phyloP scores from a whole-genome alignment of 2,888 invertebrate species.

The Watsonalla binaria region DNA sequence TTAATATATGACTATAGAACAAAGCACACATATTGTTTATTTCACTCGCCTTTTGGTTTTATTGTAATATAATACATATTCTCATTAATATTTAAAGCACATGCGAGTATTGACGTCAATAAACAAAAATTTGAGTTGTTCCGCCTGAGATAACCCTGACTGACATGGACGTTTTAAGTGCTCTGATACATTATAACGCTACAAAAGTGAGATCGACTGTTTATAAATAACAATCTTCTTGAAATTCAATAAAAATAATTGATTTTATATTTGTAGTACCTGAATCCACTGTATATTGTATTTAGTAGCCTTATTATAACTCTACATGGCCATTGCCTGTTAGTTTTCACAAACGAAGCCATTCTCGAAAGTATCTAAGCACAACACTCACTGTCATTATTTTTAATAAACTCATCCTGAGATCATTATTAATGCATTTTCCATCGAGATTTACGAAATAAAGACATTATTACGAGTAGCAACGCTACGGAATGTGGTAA shows the following conservation, averaged over 20 bases:
- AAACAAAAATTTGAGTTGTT: not conserved
- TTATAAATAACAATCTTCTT: slow-evolving; percentile 4
- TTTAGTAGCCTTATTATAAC: not conserved
- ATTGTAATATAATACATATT: not conserved
- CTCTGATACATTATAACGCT: too few relatives aligned
- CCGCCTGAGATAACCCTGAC: slow-evolving; percentile 6
- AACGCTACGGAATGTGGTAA: not conserved
- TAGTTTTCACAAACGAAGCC: not conserved
- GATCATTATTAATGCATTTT: too few relatives aligned
- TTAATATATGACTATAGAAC: not conserved
- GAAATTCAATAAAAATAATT: not conserved
- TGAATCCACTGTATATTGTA: not conserved
- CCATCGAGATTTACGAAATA: too few relatives aligned
- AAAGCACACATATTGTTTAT: not conserved
- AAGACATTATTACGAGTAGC: too few relatives aligned
- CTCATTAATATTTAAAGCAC: slow-evolving; percentile 8
- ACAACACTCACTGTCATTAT: not conserved
- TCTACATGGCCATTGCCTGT: not conserved
- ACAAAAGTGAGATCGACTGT: not conserved
- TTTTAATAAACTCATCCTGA: not conserved
- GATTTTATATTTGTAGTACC: not conserved
- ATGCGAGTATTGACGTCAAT: slow-evolving; percentile 11
- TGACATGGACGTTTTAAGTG: not conserved
- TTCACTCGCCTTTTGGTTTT: not conserved
- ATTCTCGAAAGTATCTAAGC: not conserved